A percentile compares a stretch with the other conserved stretches of the same genome.
Conservation (phyloP, 2,888 invertebrate genomes). For the Machimus atricapillus region DNA sequence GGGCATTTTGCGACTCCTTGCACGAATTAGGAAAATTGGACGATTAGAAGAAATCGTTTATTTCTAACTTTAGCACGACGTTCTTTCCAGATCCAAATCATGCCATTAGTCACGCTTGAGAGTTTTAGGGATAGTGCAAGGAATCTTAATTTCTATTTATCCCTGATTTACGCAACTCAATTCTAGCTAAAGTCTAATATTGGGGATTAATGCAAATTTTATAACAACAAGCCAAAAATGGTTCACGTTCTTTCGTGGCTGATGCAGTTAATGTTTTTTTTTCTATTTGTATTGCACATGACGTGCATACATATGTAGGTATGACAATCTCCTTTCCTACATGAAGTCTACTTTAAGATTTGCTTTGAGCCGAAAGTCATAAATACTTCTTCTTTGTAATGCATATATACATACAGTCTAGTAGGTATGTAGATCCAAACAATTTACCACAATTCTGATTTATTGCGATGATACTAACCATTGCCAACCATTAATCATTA, state of each 20-base stretch:
- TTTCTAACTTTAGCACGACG: not conserved
- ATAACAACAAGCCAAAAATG: not conserved
- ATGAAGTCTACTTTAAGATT: not conserved
- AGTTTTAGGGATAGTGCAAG: not conserved
- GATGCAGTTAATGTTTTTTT: not conserved
- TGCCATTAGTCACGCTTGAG: not conserved
- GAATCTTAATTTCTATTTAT: conserved; percentile 40
- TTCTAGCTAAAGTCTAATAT: not conserved
- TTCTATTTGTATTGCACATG: not conserved
- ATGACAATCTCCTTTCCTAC: not conserved
- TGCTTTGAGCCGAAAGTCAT: not conserved
- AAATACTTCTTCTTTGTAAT: not conserved
- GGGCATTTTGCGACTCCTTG: not conserved
- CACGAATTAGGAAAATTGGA: conserved; percentile 11
- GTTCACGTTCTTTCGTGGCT: not conserved
- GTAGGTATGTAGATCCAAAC: not conserved
- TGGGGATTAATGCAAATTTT: not conserved
- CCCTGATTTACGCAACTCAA: not conserved
- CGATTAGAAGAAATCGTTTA: not conserved
- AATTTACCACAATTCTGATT: conserved; percentile 8
- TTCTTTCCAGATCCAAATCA: not conserved
- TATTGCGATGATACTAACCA: conserved; percentile 19
- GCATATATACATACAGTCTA: not conserved
- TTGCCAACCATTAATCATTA: conserved; percentile 11
- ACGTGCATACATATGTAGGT: too few relatives aligned